phyloP scores from a whole-genome alignment of 2,797 vertebrate species.

The Myotis myotis region DNA sequence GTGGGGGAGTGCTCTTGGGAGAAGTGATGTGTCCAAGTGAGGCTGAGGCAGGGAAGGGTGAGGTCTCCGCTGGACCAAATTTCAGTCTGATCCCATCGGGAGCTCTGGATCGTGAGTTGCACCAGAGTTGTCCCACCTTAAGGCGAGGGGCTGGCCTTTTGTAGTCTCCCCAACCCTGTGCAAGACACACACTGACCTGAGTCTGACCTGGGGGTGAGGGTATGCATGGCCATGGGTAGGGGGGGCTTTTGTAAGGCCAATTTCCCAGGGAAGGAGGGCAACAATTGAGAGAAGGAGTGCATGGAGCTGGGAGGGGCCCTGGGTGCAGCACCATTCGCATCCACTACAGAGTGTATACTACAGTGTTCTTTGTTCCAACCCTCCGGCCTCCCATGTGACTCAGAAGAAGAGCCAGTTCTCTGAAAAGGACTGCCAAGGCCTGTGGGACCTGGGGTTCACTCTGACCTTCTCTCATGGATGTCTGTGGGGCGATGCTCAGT shows the following conservation, averaged over 20 bases:
- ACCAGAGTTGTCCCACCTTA: neutral
- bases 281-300: neutral
- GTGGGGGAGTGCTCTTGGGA: neutral
- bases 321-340: rapidly evolving
- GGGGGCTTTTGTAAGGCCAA: neutral
- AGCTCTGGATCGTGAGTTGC: neutral
- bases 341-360: rapidly evolving
- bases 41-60: neutral
- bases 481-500: neutral
- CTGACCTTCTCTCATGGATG: neutral
- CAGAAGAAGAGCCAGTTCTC: neutral
- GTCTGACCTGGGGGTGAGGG: neutral
- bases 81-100: neutral
- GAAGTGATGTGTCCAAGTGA: neutral
- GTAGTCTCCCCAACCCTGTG: rapidly evolving
- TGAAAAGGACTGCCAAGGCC: neutral
- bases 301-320: neutral
- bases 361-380: neutral
- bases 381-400: neutral
- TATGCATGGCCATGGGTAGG: neutral
- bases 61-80: neutral
- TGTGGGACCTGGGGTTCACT: neutral
- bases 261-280: neutral
- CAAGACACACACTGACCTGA: neutral
- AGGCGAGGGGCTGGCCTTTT: neutral